Evolutionary conservation across 1,140 invertebrate species (phyloP).

Genomic region (Pinna nobilis): DNA sequence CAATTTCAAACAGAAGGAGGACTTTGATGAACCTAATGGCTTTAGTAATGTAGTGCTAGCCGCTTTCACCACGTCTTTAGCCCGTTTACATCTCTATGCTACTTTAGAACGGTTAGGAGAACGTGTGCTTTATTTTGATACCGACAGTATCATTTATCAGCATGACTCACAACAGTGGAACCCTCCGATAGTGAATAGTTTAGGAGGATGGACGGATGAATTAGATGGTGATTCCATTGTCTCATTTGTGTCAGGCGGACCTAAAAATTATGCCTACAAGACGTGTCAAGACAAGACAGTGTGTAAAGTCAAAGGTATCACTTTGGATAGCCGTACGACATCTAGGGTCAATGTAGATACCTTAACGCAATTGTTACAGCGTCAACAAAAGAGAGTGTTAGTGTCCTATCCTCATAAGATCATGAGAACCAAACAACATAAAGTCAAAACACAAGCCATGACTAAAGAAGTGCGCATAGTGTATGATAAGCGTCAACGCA

Average conservation of each 20-base stretch:
- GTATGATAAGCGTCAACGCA: neutral
- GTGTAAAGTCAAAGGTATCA: slow-evolving; percentile 23
- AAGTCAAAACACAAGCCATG: neutral
- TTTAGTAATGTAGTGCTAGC: slow-evolving; percentile 67
- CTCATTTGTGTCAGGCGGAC: slow-evolving; percentile 8
- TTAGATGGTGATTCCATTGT: slow-evolving; percentile 1
- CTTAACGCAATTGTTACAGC: neutral
- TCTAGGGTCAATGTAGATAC: neutral
- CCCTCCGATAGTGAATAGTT: neutral
- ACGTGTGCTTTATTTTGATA: slow-evolving; percentile 73
- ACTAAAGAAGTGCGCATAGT: neutral
- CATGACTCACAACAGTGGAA: neutral
- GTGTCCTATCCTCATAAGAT: neutral
- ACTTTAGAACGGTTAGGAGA: slow-evolving; percentile 64
- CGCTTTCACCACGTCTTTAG: slow-evolving; percentile 71
- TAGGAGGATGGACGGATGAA: slow-evolving; percentile 12
- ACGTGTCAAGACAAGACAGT: neutral
- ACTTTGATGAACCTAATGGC: neutral
- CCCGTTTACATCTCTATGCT: slow-evolving; percentile 70
- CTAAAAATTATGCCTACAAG: slow-evolving; percentile 19
- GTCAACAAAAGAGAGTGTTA: neutral
- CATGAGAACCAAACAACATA: neutral
- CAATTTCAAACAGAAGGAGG: neutral
- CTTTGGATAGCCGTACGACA: slow-evolving; percentile 2
- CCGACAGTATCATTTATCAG: slow-evolving; percentile 61